phyloP scores from a whole-genome alignment of 2,113 vertebrate species.

The Sebastes fasciatus region DNA sequence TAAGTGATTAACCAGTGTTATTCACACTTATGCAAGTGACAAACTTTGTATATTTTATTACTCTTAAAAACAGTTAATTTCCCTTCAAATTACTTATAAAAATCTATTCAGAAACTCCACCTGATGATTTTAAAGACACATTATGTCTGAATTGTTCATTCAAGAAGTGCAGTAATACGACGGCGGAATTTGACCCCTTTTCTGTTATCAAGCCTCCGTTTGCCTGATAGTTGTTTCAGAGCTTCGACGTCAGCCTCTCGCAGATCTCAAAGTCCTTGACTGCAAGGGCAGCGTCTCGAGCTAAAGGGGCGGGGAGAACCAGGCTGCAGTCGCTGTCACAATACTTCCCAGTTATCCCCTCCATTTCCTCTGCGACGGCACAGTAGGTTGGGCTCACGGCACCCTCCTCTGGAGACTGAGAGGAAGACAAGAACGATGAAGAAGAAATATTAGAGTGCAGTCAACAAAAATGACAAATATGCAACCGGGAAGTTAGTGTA shows the following conservation, averaged over 20 bases:
- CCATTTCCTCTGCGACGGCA: slow-evolving; percentile 85
- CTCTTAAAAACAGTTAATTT: too few species aligned
- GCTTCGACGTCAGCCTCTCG: slow-evolving; percentile 80
- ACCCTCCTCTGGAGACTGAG: slow-evolving; percentile 85
- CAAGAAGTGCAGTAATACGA: not conserved
- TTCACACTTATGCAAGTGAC: not conserved
- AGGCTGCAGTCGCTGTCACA: slow-evolving; percentile 87
- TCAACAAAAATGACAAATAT: not conserved
- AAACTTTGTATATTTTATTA: not conserved
- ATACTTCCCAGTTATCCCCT: slow-evolving; percentile 89
- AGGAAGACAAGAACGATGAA: slow-evolving; percentile 7
- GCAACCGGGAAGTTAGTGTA: not conserved
- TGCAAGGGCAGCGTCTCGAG: slow-evolving; percentile 79
- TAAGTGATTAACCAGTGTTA: not conserved
- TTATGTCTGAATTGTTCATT: not conserved
- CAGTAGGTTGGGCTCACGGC: slow-evolving; percentile 89
- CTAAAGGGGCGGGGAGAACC: slow-evolving; percentile 75
- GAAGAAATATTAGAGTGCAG: not conserved
- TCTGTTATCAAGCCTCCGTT: slow-evolving; percentile 16
- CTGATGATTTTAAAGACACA: not conserved
- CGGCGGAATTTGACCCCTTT: slow-evolving; percentile 22
- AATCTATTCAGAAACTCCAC: not conserved
- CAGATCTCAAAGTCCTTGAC: slow-evolving; percentile 88
- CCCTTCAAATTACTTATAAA: too few species aligned
- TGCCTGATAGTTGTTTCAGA: slow-evolving; percentile 44